Conservation (phyloP, 2,888 invertebrate species). For the Galerucella calmariensis region DNA sequence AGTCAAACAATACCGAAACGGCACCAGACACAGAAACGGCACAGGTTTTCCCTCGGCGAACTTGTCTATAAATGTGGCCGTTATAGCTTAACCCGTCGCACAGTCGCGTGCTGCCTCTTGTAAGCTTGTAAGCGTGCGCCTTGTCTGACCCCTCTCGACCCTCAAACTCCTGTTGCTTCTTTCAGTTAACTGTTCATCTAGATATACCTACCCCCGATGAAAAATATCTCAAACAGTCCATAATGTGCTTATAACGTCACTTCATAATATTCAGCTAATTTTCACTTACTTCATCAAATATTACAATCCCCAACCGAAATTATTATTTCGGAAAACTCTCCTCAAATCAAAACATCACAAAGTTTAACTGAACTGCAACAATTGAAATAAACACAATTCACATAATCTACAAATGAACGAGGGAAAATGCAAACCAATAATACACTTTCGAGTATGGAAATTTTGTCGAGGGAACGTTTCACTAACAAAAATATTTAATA, state of each 20-base stretch:
- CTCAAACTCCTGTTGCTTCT: constrained; percentile 64
- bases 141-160: constrained; percentile 67
- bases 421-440: no score
- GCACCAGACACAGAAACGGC: constrained; percentile 44
- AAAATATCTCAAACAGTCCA: constrained; percentile 54
- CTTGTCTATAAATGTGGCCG: constrained; percentile 61
- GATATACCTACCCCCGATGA: constrained; percentile 58
- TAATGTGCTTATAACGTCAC: constrained; percentile 45
- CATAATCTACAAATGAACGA: no score
- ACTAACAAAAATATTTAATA: no score
- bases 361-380: no score
- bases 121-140: constrained; percentile 66
- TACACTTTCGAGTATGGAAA: no score
- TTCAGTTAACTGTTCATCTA: constrained; percentile 63
- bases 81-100: constrained; percentile 61
- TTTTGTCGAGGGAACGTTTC: no score
- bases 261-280: constrained; percentile 42
- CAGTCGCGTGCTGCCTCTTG: constrained; percentile 63
- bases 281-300: constrained; percentile 33
- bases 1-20: constrained; percentile 49
- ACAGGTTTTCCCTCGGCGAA: constrained; percentile 55
- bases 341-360: no score
- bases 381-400: no score
- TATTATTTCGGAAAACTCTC: no score
- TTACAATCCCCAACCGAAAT: background rate